These are phyloP conservation scores for Botia almorhae DNA, from an alignment of 2,797 vertebrate species.

Conservation along the genomic window DNA sequence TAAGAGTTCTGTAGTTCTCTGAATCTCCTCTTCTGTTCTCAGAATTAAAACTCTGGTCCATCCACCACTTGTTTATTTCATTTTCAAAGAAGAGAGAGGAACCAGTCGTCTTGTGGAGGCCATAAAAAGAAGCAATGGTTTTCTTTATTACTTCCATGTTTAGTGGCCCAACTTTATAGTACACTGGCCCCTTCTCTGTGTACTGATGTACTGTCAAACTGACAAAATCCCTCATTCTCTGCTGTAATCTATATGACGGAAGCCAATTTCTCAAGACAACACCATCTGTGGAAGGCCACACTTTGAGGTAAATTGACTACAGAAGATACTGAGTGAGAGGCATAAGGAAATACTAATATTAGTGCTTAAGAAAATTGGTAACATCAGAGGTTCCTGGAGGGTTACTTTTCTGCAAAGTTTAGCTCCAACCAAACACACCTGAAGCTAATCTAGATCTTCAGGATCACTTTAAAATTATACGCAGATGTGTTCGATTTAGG, in stretches of 20 bases:
- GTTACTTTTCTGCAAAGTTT: too few relatives aligned
- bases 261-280: slow-evolving; percentile 56
- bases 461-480: too few relatives aligned
- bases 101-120: slow-evolving; percentile 52
- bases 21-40: slow-evolving; percentile 15
- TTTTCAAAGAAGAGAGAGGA: slow-evolving; percentile 43
- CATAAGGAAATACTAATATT: not conserved
- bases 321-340: not conserved
- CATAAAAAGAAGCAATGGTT: slow-evolving; percentile 58
- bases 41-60: slow-evolving; percentile 56
- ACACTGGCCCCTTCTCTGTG: slow-evolving; percentile 40
- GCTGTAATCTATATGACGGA: slow-evolving; percentile 51
- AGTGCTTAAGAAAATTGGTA: not conserved
- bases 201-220: slow-evolving; percentile 45
- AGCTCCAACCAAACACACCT: too few relatives aligned
- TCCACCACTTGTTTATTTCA: slow-evolving; percentile 61
- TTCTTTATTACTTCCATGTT: slow-evolving; percentile 59
- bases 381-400: too few relatives aligned
- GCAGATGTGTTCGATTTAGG: too few relatives aligned
- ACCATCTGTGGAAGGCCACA: slow-evolving; percentile 53
- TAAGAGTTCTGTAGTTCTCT: not conserved
- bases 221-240: slow-evolving; percentile 43
- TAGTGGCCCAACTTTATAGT: slow-evolving; percentile 49
- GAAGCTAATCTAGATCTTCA: too few relatives aligned
- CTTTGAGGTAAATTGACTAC: slow-evolving; percentile 50